These are phyloP conservation scores for Yponomeuta cagnagella DNA, from an alignment of 2,888 invertebrate genomes.

Conservation along the genomic window DNA sequence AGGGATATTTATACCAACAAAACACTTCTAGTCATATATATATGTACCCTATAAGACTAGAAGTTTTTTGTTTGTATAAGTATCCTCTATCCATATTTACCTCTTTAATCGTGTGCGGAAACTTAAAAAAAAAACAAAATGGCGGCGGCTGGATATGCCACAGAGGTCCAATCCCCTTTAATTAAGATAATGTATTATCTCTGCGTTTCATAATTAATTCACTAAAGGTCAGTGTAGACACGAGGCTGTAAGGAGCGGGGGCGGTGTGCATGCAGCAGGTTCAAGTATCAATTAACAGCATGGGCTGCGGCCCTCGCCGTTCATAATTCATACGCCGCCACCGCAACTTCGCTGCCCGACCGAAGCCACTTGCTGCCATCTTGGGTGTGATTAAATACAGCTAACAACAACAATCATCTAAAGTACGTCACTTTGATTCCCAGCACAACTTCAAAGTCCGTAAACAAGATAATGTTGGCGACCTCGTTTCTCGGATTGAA, in stretches of 20 bases:
- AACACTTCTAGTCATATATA: too few relatives aligned
- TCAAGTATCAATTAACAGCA: slow-evolving; percentile 52
- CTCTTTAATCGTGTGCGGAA: too few relatives aligned
- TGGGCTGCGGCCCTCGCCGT: slow-evolving; percentile 26
- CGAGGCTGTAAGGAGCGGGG: background rate
- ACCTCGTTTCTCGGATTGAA: background rate
- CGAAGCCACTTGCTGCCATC: slow-evolving; percentile 29
- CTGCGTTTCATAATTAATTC: background rate
- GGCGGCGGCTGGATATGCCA: too few relatives aligned
- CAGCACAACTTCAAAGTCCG: background rate
- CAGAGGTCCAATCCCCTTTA: too few relatives aligned
- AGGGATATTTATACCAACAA: too few relatives aligned
- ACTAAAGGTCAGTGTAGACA: background rate
- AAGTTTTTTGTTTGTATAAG: too few relatives aligned
- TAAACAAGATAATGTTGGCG: background rate
- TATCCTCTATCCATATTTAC: too few relatives aligned
- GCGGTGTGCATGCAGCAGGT: slow-evolving; percentile 33
- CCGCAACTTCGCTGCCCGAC: slow-evolving; percentile 24
- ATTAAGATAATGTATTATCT: background rate
- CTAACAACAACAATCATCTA: slow-evolving; percentile 9
- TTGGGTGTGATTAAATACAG: slow-evolving; percentile 8
- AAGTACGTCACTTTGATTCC: background rate
- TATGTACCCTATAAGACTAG: too few relatives aligned
- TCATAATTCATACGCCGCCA: slow-evolving; percentile 48
- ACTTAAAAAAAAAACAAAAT: too few relatives aligned